phyloP scores from a whole-genome alignment of 2,113 vertebrate genomes.

The Nanger granti region DNA sequence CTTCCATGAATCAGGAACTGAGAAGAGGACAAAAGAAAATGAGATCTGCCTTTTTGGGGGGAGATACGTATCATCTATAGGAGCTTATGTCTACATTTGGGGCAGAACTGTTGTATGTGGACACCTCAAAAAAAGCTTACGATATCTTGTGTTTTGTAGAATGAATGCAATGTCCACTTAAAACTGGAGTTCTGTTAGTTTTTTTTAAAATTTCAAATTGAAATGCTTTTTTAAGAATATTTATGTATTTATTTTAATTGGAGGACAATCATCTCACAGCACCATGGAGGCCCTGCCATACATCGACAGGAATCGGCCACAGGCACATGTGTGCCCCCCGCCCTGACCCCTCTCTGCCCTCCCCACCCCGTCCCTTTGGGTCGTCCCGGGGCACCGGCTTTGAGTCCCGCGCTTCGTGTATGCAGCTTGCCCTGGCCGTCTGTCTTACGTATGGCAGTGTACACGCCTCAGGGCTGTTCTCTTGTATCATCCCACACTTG shows the following conservation, averaged over 20 bases:
- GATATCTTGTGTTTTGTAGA: not conserved
- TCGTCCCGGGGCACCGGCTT: rapidly evolving
- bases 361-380: too few relatives aligned
- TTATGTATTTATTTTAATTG: not conserved
- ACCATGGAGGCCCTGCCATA: not conserved
- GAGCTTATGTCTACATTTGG: not conserved
- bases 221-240: not conserved
- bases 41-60: not conserved
- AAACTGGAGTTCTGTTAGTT: not conserved
- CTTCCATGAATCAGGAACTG: too few relatives aligned
- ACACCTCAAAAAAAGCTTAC: not conserved
- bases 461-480: not conserved
- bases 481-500: rapidly evolving
- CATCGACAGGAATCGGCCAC: not conserved
- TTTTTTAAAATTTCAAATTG: not conserved
- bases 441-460: not conserved
- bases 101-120: not conserved
- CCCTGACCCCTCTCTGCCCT: not conserved
- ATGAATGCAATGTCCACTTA: not conserved
- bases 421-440: not conserved
- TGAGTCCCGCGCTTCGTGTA: rapidly evolving
- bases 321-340: not conserved
- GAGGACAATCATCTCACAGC: not conserved
- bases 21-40: not conserved
- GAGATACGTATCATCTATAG: not conserved